Evolutionary conservation across 2,888 invertebrate species (phyloP).

Genomic region (Caenorhabditis sinica): DNA sequence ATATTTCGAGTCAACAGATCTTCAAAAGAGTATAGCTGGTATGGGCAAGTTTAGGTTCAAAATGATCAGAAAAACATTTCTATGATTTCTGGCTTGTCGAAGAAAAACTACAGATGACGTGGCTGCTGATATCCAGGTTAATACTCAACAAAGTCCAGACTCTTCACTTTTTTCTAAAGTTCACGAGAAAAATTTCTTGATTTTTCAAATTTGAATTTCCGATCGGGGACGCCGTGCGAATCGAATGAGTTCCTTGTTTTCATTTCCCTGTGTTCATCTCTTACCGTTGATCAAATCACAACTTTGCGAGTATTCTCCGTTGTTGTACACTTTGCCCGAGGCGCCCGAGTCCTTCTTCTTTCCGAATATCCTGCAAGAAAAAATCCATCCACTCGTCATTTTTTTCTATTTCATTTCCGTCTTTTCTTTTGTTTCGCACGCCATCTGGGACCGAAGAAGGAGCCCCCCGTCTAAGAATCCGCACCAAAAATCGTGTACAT

Average conservation of each 20-base stretch:
- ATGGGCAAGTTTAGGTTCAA: too few relatives aligned
- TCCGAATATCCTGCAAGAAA: slow-evolving; percentile 72
- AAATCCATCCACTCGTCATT: slow-evolving; percentile 52
- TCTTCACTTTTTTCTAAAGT: too few relatives aligned
- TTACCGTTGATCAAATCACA: slow-evolving; percentile 73
- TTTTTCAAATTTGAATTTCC: too few relatives aligned
- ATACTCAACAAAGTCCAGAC: too few relatives aligned
- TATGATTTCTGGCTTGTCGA: too few relatives aligned
- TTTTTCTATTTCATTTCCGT: slow-evolving; percentile 51
- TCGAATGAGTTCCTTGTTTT: neutral
- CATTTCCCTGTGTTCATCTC: slow-evolving; percentile 44
- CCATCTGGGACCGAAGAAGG: slow-evolving; percentile 47
- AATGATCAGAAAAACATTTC: too few relatives aligned
- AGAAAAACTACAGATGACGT: too few relatives aligned
- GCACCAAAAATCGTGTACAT: slow-evolving; percentile 56
- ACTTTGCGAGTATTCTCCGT: slow-evolving; percentile 72
- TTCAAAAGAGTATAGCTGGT: too few relatives aligned
- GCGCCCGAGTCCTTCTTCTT: slow-evolving; percentile 65
- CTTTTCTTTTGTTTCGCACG: slow-evolving; percentile 45
- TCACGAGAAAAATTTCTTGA: too few relatives aligned
- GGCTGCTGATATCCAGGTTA: too few relatives aligned
- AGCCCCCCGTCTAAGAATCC: slow-evolving; percentile 4
- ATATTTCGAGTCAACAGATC: too few relatives aligned
- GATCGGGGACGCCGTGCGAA: too few relatives aligned
- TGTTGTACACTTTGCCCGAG: slow-evolving; percentile 61